Evolutionary conservation across 2,888 invertebrate genomes (phyloP), one percentile per base, ranked within the genome.

Genomic region (Autographa gamma): DNA sequence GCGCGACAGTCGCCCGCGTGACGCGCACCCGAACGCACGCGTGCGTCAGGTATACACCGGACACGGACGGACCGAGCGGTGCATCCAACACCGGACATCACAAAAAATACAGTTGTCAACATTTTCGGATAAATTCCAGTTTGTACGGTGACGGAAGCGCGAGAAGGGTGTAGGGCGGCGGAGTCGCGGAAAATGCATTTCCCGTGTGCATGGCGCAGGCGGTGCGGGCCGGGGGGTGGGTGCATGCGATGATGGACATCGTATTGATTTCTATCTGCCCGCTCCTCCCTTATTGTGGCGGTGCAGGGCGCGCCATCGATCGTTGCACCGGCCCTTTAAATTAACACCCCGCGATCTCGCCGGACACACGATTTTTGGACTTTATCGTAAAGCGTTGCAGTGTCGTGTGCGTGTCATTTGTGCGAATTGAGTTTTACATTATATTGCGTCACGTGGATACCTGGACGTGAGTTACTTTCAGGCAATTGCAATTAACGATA

Each of bases 201-300:
- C 90, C 93, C 91, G 87, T 90, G 93, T 94, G 94, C 94, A 94
- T 89, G 90, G 94, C 93, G 94, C 93, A 93, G 93, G 93, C 91
- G 92, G 91, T 90, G 94, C 92, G 96, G 93, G 93, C 95, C 96
- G 95, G 96, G 96, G 96, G 96, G 96, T 94, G 96, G 96, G 96
- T 96, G 96, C 96, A 96, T 94, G 95, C 95, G 95, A 95, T 96
- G 96, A 95, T 96, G 96, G 96, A 96, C 96, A 95, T 93, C 94
- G 95, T 96, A 96, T 96, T 94, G 96, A 96, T 96, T 95, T 95
- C 94, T 95, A 95, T 95, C 95, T 95, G 95, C 88, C 94, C 95
- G 94, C 95, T 94, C 94, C 94, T 94, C 95, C 94, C 94, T 92
- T 92, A 91, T 93, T 92, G 94, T 93, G 92, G 92, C 89, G 92